Evolutionary conservation across 2,113 vertebrate genomes (phyloP).

Genomic region (Dicerorhinus sumatrensis): DNA sequence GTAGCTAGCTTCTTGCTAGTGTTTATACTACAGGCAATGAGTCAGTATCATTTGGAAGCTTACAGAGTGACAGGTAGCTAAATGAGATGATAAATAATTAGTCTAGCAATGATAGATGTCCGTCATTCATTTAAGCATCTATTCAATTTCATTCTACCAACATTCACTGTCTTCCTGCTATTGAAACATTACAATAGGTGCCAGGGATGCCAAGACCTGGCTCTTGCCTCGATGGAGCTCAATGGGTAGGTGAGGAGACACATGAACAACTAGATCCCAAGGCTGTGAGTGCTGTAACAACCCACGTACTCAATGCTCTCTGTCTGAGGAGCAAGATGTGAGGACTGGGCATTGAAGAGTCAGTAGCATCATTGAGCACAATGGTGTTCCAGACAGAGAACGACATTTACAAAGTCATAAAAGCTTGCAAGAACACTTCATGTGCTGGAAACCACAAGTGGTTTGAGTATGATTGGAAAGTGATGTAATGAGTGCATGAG

Average conservation of each 20-base stretch:
- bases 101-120: background rate
- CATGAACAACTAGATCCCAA: background rate
- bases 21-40: background rate
- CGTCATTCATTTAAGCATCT: background rate
- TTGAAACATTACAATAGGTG: background rate
- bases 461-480: background rate
- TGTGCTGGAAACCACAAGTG: background rate
- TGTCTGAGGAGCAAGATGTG: background rate
- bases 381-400: background rate
- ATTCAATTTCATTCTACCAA: background rate
- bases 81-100: conserved; percentile 13
- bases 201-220: background rate
- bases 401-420: background rate
- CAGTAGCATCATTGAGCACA: background rate
- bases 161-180: background rate
- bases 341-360: background rate
- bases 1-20: background rate
- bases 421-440: background rate
- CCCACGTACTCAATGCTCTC: background rate
- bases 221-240: background rate
- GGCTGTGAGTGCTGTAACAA: background rate
- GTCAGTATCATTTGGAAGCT: background rate
- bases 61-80: background rate
- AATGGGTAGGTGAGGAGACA: background rate
- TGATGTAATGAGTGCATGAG: background rate